Evolutionary conservation across 2,888 invertebrate genomes (phyloP).

Genomic region (Orthosia cruda): DNA sequence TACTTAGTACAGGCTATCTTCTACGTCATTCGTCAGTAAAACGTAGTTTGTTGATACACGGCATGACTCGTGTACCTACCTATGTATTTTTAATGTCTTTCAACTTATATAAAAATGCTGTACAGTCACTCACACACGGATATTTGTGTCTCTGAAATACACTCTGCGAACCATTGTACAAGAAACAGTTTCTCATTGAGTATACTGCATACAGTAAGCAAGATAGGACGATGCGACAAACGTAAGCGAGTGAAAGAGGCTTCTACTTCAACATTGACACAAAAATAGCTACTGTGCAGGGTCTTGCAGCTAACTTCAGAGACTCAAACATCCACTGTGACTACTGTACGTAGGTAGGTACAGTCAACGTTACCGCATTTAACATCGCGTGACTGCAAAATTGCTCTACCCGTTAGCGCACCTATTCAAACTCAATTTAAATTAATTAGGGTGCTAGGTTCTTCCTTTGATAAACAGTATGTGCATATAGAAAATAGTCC

Average conservation of each 20-base stretch:
- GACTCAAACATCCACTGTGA: no score
- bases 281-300: no score
- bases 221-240: no score
- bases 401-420: slow-evolving; percentile 22
- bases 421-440: slow-evolving; percentile 20
- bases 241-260: no score
- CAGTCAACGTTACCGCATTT: not conserved
- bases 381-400: slow-evolving; percentile 38
- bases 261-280: no score
- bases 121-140: no score
- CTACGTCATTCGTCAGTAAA: slow-evolving; percentile 42
- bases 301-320: no score
- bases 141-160: no score
- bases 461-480: not conserved
- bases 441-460: slow-evolving; percentile 1
- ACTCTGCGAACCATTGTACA: no score
- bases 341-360: not conserved
- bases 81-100: slow-evolving; percentile 25
- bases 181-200: no score
- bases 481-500: no score
- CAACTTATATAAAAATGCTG: not conserved
- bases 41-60: slow-evolving; percentile 17
- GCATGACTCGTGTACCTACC: not conserved
- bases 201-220: no score
- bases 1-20: slow-evolving; percentile 17